Evolutionary conservation across 2,888 invertebrate genomes (phyloP).

Genomic region (Leptura quadrifasciata): DNA sequence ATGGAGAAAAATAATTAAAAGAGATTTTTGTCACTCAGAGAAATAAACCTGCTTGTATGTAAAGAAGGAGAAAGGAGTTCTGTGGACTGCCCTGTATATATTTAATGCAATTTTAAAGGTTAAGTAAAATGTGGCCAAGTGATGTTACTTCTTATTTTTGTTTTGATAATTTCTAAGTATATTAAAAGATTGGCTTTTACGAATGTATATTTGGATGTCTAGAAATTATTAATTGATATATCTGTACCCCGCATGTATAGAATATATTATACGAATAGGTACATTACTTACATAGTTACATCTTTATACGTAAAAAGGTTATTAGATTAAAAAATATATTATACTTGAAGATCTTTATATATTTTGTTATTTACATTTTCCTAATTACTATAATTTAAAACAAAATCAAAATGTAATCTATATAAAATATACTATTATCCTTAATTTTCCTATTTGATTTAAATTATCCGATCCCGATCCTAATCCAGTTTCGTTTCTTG

Average conservation of each 20-base stretch:
- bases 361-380: constrained; percentile 57
- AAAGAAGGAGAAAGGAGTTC: constrained; percentile 1
- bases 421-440: constrained; percentile 31
- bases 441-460: neutral
- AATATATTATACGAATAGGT: constrained; percentile 27
- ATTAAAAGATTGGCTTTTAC: constrained; percentile 16
- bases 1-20: neutral
- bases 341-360: constrained; percentile 51
- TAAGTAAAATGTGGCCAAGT: constrained; percentile 16
- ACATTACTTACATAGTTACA: constrained; percentile 45
- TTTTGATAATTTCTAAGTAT: constrained; percentile 10
- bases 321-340: constrained; percentile 40
- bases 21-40: neutral
- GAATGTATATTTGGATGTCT: constrained; percentile 37
- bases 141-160: constrained; percentile 21
- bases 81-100: constrained; percentile 31
- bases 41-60: neutral
- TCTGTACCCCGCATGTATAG: constrained; percentile 35
- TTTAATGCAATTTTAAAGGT: constrained; percentile 31
- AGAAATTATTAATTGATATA: constrained; percentile 22
- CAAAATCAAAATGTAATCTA: constrained; percentile 39
- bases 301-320: constrained; percentile 51
- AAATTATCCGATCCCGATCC: neutral
- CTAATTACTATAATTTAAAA: constrained; percentile 28
- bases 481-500: too few relatives aligned